These are phyloP conservation scores for Temnothorax ravouxi DNA, from an alignment of 2,888 invertebrate genomes.

Conservation along the genomic window DNA sequence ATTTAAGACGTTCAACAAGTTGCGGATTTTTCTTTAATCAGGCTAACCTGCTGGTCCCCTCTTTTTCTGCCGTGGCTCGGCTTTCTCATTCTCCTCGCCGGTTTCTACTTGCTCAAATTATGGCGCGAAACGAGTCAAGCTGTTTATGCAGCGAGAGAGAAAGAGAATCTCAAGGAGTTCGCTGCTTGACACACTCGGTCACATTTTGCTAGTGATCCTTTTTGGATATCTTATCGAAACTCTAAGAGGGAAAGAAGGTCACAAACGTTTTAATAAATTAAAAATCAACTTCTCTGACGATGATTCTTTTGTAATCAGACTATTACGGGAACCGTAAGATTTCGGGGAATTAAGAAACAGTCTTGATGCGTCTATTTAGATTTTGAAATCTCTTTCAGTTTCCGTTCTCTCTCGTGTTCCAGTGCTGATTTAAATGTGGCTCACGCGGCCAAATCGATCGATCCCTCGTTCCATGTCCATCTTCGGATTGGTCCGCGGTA, in stretches of 20 bases:
- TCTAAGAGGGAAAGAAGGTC: neutral
- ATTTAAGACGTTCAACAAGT: slow-evolving; percentile 86
- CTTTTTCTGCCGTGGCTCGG: slow-evolving; percentile 14
- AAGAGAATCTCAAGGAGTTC: slow-evolving; percentile 60
- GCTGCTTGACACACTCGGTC: slow-evolving; percentile 26
- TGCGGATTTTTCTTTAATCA: slow-evolving; percentile 85
- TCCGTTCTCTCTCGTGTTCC: neutral
- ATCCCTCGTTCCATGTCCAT: slow-evolving; percentile 73
- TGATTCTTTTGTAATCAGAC: neutral
- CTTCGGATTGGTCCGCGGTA: slow-evolving; percentile 73
- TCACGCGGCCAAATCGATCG: slow-evolving; percentile 71
- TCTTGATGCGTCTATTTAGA: neutral
- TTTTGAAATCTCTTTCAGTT: neutral
- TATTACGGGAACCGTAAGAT: too few relatives aligned
- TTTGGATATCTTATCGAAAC: neutral
- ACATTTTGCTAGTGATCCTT: neutral
- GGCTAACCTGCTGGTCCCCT: slow-evolving; percentile 66
- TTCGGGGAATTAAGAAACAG: slow-evolving; percentile 14
- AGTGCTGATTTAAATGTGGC: slow-evolving; percentile 71
- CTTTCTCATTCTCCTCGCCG: slow-evolving; percentile 41
- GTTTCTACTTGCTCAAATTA: slow-evolving; percentile 67
- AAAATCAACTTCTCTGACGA: neutral
- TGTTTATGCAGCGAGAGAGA: slow-evolving; percentile 62
- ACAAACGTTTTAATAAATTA: neutral
- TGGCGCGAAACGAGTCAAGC: slow-evolving; percentile 58